Evolutionary conservation across 2,797 vertebrate genomes (phyloP), one percentile per base, ranked within the genome.

Genomic region (Tangara arthus): DNA sequence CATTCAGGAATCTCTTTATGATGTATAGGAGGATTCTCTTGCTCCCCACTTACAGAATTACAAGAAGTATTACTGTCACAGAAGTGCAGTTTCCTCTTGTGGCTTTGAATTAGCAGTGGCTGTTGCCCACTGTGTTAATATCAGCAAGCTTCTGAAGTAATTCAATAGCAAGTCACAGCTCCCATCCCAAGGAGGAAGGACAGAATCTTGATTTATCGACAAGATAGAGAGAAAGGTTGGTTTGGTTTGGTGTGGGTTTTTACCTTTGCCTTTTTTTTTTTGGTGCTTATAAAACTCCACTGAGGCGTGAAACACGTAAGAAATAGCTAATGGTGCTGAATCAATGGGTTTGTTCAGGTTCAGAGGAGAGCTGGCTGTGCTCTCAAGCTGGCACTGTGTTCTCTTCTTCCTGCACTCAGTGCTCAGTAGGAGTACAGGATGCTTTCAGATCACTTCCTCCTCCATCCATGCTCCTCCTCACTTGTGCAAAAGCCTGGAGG

Each of bases 201-300:
- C 10, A 57, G 4, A 3, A 6, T 65, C 32, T 86, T 81, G 64
- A 24, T 75, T 81, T 63, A 19, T 69, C 44, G 59, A 21, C 3
- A 30, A 59, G 30, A 39, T 66, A 55, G 79, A 72, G 11, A 20
- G 27, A 37, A 73, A n/a, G 7, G 16, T 78, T 35, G 35, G 35
- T 35, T 68, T 73, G 3, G 2, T 73, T 63, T 69, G 4, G 2
- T 18, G 11, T 35, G 34, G 6, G 28, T 28, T 61, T 89, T 80
- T 18, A 27, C 39, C 23, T 81, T 73, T 42, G 42, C 1, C 2
- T 15, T 66, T 2, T 37, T 35, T 2, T 41, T 24, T 34, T 19
- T 27, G 1, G 5, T 56, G 32, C 3, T 1, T 55, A 5, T 49
- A 18, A 52, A 73, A 82, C 44, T 3, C 3, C 0, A 0, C 26